Evolutionary conservation across 1,140 invertebrate genomes (phyloP), one percentile per base, ranked within the genome.

Genomic region (Bicyclus anynana): DNA sequence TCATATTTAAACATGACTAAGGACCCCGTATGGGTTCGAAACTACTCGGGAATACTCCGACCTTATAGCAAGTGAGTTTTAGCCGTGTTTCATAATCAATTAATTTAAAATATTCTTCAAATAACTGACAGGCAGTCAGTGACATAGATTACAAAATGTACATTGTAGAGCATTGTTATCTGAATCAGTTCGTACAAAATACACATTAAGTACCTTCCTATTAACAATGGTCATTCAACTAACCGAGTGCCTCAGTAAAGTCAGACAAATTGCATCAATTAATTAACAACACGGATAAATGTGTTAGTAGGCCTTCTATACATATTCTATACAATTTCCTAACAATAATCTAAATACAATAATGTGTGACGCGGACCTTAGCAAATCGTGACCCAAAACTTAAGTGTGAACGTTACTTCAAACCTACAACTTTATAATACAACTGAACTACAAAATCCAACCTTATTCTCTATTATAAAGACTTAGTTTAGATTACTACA

Each of bases 281-380:
- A 44, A 57, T 57, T 51, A 50, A 14, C 18, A 13, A 20, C 23
- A 29, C 20, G 20, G 27, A 59, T 21, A 52, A 52, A 37, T 13
- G 37, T 58, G 38, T 59, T 37, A 47, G 10, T 17, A 21, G 21
- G 23, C 17, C 40, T 44, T 20, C 17, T 44, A 44, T 53, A 40
- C 44, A 59, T 18, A 14, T 44, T 20, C 17, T 44, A 44, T 53
- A 40, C 44, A 59, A 37, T 59, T 53, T 47, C 48, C 35, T 53
- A 59, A 59, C 40, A 44, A 44, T 20, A 44, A 44, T 44, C 40
- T 47, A 42, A 44, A 59, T 29, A 59, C 50, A 59, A 53, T 40
- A 53, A 51, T 18, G n/a, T 20, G 17, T 51, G 50, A 59, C 52
- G 51, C 46, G 33, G 40, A 44, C 40, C 29, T 48, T 29, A 21